Evolutionary conservation across 2,797 vertebrate species (phyloP), one percentile per base, ranked within the genome.

Genomic region (Lemur catta): DNA sequence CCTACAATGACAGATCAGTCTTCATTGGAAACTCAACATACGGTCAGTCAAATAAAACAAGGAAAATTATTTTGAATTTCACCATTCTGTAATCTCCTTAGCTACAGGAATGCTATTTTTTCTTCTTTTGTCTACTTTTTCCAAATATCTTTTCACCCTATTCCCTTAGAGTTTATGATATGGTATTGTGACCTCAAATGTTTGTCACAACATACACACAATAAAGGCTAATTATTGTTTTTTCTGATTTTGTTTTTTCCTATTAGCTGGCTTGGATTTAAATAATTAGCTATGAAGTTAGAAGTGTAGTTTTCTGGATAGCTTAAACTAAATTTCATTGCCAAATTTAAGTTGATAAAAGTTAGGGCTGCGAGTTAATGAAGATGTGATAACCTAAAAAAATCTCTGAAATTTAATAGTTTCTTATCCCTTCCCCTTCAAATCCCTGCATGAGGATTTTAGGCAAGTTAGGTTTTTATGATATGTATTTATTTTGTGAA

Each of bases 1-100:
- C 10, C 1, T 9, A 20, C 22, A 91, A n/a, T 22, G 12, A n/a
- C 1, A 9, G 5, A 5, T 35, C 0, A 1, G 1, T n/a, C 52
- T 86, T 41, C 26, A 33, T 61, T 69, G 43, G 71, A 92, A 95
- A 72, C 14, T 10, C n/a, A 91, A n/a, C 12, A 17, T 12, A 17
- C 46, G 2, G 30, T 61, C 63, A 28, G 14, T 15, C 50, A 96
- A 57, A 75, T 38, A 43, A 43, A 43, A 43, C 18, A 48, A 30
- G 6, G 55, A 61, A 86, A 67, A 59, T 38, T 22, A 67, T 50
- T 74, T 78, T 72, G 11, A 55, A 35, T 71, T 71, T 2, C 4
- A 38, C 15, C 5, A 11, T 88, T 75, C 43, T 55, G 2, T 57
- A 55, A 57, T 38, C 28, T n/a, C 11, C 4, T 48, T 50, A 52